These are phyloP conservation scores for Rousettus madagascariensis DNA, from an alignment of 2,797 vertebrate species.

Conservation along the genomic window DNA sequence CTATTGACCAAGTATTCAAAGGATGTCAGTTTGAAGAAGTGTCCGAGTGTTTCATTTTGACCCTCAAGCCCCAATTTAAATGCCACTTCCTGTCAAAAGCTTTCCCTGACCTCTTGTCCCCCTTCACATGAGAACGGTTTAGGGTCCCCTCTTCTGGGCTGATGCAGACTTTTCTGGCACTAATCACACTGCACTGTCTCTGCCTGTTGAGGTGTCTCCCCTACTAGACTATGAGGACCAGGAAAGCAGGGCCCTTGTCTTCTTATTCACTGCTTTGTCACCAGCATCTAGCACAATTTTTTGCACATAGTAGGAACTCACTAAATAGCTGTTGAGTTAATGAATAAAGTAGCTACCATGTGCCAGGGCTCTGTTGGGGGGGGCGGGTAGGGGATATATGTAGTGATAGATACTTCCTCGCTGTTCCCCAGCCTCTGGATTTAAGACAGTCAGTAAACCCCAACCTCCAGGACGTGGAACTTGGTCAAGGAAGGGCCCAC, in stretches of 20 bases:
- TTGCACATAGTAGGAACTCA: not conserved
- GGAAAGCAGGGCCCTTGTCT: not conserved
- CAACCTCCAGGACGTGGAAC: not conserved
- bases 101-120: not conserved
- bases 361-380: not conserved
- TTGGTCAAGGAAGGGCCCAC: not conserved
- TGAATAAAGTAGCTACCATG: not conserved
- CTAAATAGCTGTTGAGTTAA: not conserved
- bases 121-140: not conserved
- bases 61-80: not conserved
- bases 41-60: not conserved
- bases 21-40: not conserved
- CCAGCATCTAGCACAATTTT: not conserved
- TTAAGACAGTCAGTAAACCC: not conserved
- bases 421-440: not conserved
- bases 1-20: not conserved
- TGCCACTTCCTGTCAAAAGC: not conserved
- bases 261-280: not conserved
- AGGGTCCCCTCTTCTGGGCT: not conserved
- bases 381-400: not conserved
- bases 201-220: not conserved
- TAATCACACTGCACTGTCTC: not conserved
- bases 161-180: not conserved
- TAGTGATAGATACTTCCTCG: not conserved
- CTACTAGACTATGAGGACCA: not conserved